These are phyloP conservation scores for Lycodopsis pacificus DNA, from an alignment of 2,797 vertebrate species.

Conservation along the genomic window DNA sequence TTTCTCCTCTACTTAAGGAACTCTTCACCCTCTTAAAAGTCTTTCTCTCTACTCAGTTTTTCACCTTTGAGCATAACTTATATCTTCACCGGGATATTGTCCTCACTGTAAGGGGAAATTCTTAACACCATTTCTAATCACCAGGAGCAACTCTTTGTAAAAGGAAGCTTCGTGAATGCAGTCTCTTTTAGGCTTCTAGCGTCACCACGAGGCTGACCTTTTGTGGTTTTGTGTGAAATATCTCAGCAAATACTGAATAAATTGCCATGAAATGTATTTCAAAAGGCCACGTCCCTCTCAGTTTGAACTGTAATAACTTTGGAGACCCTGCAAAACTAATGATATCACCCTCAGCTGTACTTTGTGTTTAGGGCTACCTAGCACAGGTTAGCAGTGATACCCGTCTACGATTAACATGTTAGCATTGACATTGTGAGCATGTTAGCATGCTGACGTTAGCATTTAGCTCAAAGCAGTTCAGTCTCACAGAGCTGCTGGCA, in stretches of 20 bases:
- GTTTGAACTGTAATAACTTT: neutral
- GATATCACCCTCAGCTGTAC: neutral
- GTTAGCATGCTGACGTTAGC: conserved; percentile 6
- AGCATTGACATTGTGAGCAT: neutral
- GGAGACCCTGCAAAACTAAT: neutral
- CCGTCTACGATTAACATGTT: neutral
- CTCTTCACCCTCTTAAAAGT: neutral
- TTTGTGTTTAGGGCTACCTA: neutral
- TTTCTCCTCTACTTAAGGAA: neutral
- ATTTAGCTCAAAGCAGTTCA: conserved; percentile 6
- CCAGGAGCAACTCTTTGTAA: neutral
- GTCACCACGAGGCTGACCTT: neutral
- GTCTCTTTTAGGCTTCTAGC: neutral
- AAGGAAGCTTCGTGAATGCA: neutral
- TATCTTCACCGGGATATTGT: neutral
- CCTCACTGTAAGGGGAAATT: neutral
- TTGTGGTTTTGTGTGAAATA: neutral
- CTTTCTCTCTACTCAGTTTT: neutral
- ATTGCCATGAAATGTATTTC: neutral
- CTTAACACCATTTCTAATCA: neutral
- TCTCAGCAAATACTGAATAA: neutral
- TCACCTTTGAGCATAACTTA: neutral
- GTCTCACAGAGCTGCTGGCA: conserved; percentile 12
- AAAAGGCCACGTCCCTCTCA: neutral
- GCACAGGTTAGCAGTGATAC: neutral